Conservation (phyloP, 2,888 invertebrate species). For the Lasius fuliginosus region DNA sequence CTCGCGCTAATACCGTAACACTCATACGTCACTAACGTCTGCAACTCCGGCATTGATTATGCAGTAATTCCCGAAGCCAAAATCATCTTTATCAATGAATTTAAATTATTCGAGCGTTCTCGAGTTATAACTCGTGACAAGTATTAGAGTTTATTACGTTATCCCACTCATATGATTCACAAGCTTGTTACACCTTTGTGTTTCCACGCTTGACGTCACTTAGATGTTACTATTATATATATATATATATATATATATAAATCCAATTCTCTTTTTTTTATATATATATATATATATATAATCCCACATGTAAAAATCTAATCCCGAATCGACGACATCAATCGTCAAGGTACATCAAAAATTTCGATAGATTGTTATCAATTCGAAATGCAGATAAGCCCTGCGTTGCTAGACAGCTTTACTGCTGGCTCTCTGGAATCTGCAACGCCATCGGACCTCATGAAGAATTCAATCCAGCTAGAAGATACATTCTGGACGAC, state of each 20-base stretch:
- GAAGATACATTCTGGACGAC: conserved; percentile 49
- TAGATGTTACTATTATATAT: background rate
- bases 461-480: conserved; percentile 70
- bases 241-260: too few species aligned
- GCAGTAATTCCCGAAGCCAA: conserved; percentile 28
- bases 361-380: conserved; percentile 81
- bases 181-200: background rate
- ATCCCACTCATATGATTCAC: background rate
- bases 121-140: background rate
- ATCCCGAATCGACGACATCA: background rate
- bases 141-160: background rate
- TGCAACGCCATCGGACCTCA: conserved; percentile 67
- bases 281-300: background rate
- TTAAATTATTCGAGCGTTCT: conserved; percentile 39
- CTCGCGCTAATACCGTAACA: conserved; percentile 71
- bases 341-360: conserved; percentile 64
- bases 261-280: background rate
- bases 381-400: conserved; percentile 82
- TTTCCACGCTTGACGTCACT: background rate
- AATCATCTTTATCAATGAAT: conserved; percentile 43
- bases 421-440: conserved; percentile 52
- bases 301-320: background rate
- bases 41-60: conserved; percentile 59
- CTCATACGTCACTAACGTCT: conserved; percentile 71
- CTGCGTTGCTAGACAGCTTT: conserved; percentile 57